These are phyloP conservation scores for Acanthisitta chloris DNA, from an alignment of 2,113 vertebrate species.

Conservation along the genomic window DNA sequence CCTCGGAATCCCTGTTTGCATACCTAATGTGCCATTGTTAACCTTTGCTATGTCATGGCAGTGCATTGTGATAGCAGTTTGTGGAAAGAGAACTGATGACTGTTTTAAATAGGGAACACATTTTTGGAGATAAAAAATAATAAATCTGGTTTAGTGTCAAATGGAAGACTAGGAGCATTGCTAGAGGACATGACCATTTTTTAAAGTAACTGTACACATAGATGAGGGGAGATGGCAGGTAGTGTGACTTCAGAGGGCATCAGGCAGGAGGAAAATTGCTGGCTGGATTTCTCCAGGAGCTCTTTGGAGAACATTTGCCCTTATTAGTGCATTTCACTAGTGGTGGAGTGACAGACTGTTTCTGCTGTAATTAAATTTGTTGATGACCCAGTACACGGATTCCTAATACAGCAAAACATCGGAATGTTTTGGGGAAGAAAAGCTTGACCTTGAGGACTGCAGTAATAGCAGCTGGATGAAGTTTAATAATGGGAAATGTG, in stretches of 20 bases:
- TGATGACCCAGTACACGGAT: constrained; percentile 8
- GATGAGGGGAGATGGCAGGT: background rate
- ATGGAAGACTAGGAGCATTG: background rate
- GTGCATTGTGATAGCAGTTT: background rate
- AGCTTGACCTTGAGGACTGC: background rate
- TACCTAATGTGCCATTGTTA: background rate
- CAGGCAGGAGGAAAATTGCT: background rate
- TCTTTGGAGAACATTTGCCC: constrained; percentile 8
- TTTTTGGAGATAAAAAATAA: background rate
- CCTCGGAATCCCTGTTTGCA: background rate
- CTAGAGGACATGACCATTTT: background rate
- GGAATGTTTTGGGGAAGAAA: background rate
- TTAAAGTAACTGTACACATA: background rate
- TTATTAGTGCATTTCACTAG: constrained; percentile 9
- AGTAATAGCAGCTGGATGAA: background rate
- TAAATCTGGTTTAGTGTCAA: background rate
- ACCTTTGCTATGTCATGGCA: background rate
- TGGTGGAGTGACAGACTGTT: constrained; percentile 11
- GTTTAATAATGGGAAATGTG: constrained; percentile 3
- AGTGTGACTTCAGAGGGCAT: background rate
- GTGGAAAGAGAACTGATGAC: background rate
- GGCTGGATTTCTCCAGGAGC: background rate
- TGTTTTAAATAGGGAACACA: background rate
- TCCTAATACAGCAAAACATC: background rate
- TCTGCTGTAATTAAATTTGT: background rate